Conservation (phyloP, 1,140 invertebrate genomes). For the Leptinotarsa undecemlineata region DNA sequence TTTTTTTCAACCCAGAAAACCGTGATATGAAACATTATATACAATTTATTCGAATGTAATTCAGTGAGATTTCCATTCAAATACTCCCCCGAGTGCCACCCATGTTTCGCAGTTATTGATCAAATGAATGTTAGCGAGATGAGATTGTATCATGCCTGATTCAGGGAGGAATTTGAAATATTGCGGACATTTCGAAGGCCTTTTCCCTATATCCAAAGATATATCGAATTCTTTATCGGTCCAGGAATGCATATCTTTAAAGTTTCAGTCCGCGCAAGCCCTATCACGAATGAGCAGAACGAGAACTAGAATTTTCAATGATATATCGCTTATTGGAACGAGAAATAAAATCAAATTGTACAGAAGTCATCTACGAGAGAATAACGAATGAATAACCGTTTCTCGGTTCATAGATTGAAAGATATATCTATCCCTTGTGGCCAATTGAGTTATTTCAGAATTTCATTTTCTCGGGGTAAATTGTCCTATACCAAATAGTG, state of each 20-base stretch:
- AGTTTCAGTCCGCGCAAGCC: slow-evolving; percentile 17
- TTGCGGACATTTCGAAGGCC: slow-evolving; percentile 37
- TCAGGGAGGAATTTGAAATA: slow-evolving; percentile 40
- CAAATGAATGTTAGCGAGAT: slow-evolving; percentile 40
- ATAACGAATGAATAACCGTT: too few species aligned
- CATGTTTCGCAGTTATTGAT: slow-evolving; percentile 17
- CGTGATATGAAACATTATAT: too few species aligned
- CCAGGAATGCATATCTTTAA: slow-evolving; percentile 35
- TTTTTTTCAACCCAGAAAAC: too few species aligned
- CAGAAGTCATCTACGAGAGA: neutral
- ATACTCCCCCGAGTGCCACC: neutral
- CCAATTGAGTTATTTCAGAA: too few species aligned
- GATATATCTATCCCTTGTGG: too few species aligned
- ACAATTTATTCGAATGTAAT: too few species aligned
- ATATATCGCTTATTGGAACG: neutral
- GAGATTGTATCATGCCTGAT: slow-evolving; percentile 43
- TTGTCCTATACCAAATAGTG: too few species aligned
- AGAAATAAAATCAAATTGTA: neutral
- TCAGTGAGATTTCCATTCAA: too few species aligned
- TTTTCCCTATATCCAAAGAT: slow-evolving; percentile 35
- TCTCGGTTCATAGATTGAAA: too few species aligned
- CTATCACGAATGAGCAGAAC: neutral
- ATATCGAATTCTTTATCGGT: slow-evolving; percentile 40
- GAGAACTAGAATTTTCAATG: neutral
- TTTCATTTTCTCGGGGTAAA: too few species aligned